Conservation (phyloP, 2,888 invertebrate genomes). For the Drosophila quinaria region DNA sequence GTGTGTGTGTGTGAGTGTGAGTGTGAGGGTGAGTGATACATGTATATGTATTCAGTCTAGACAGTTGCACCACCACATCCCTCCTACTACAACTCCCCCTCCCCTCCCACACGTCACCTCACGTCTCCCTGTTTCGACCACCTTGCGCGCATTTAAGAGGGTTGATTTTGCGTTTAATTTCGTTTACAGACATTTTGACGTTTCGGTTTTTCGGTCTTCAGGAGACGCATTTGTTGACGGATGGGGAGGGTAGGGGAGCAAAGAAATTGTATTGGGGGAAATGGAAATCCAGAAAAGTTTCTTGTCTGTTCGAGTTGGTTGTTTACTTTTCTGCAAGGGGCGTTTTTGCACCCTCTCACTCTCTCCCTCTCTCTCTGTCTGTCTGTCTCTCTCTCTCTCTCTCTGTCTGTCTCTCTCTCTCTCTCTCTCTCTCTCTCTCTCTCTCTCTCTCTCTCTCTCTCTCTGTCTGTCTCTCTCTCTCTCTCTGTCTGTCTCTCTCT, state of each 20-base stretch:
- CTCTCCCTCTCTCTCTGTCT: not conserved
- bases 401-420: not conserved
- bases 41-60: constrained; percentile 66
- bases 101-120: too few species aligned
- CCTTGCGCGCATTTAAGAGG: constrained; percentile 53
- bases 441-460: not conserved
- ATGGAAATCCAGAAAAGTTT: constrained; percentile 56
- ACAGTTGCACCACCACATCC: constrained; percentile 64
- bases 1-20: too few species aligned
- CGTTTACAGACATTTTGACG: constrained; percentile 40
- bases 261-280: constrained; percentile 5
- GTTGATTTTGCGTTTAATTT: constrained; percentile 67
- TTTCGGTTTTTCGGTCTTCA: constrained; percentile 64
- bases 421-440: too few species aligned
- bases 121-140: constrained; percentile 9
- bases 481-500: not conserved
- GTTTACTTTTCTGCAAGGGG: constrained; percentile 44
- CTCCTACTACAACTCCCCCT: not conserved
- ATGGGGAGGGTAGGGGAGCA: constrained; percentile 29
- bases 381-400: not conserved
- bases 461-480: not conserved
- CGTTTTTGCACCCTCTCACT: constrained; percentile 32
- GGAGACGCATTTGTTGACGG: constrained; percentile 73
- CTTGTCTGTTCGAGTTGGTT: constrained; percentile 33
- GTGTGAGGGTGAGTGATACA: constrained; percentile 10